Evolutionary conservation across 92 coral and sea anemone genomes (phyloP).

Genomic region (Umimayanthus chanpuru): DNA sequence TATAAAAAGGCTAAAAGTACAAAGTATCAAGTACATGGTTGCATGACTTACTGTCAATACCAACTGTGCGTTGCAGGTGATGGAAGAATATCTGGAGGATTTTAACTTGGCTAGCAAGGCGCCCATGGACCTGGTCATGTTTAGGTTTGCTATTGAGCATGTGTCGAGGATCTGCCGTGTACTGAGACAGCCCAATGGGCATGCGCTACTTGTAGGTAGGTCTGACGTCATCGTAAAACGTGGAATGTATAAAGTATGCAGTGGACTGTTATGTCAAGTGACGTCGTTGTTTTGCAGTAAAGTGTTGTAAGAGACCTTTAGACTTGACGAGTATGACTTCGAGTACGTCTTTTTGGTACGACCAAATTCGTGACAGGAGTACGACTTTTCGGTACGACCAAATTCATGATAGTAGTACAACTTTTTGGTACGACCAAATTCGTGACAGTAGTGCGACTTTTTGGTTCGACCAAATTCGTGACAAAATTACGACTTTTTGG

Average conservation of each 20-base stretch:
- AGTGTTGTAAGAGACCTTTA: background rate
- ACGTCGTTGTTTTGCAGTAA: background rate
- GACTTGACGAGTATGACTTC: too few relatives aligned
- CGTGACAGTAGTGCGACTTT: too few relatives aligned
- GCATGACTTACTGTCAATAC: background rate
- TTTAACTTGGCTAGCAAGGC: slow-evolving; percentile 90
- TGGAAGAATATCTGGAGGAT: slow-evolving; percentile 92
- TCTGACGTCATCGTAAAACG: background rate
- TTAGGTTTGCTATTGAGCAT: slow-evolving; percentile 96
- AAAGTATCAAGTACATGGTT: background rate
- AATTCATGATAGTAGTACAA: too few relatives aligned
- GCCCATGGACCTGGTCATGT: slow-evolving; percentile 96
- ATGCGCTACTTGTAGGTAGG: slow-evolving; percentile 92
- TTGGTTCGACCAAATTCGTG: too few relatives aligned
- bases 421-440: too few relatives aligned
- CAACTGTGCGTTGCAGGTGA: slow-evolving; percentile 47
- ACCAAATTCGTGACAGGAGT: too few relatives aligned
- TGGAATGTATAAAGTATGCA: background rate
- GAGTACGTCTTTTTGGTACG: too few relatives aligned
- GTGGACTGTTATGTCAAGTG: background rate
- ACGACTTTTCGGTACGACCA: too few relatives aligned
- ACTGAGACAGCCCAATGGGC: slow-evolving; percentile 94
- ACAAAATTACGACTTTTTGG: too few relatives aligned
- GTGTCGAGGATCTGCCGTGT: slow-evolving; percentile 95
- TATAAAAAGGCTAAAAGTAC: too few relatives aligned